Evolutionary conservation across 2,888 invertebrate species (phyloP).

Genomic region (Tachina fera): DNA sequence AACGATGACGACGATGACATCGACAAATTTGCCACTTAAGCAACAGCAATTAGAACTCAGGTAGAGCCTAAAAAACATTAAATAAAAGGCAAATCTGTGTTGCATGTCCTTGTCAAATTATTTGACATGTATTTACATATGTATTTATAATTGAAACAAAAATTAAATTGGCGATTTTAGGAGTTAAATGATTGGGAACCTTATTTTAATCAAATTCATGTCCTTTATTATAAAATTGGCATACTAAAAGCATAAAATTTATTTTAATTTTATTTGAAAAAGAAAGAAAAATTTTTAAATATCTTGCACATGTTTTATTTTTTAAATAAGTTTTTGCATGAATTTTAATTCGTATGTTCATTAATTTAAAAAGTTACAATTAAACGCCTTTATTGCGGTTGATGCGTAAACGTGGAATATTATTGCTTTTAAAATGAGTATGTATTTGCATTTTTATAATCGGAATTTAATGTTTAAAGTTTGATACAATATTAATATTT

Average conservation of each 20-base stretch:
- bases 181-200: constrained; percentile 42
- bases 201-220: constrained; percentile 35
- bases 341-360: constrained; percentile 13
- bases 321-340: constrained; percentile 48
- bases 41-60: constrained; percentile 81
- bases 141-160: constrained; percentile 19
- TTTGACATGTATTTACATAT: constrained; percentile 33
- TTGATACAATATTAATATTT: not conserved
- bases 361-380: constrained; percentile 56
- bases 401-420: not conserved
- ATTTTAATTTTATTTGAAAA: constrained; percentile 10
- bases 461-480: not conserved
- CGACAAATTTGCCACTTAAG: constrained; percentile 62
- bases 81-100: constrained; percentile 67
- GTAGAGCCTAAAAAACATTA: constrained; percentile 75
- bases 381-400: not conserved
- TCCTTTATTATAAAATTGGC: constrained; percentile 56
- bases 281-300: constrained; percentile 8
- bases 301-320: constrained; percentile 51
- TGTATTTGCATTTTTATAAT: not conserved
- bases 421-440: not conserved
- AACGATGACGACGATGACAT: constrained; percentile 53
- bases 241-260: constrained; percentile 28
- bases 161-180: constrained; percentile 54
- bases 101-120: constrained; percentile 68